Base-by-base conservation (phyloP, 2,113 vertebrate genomes). In the Neopipo cinnamomea region DNA sequence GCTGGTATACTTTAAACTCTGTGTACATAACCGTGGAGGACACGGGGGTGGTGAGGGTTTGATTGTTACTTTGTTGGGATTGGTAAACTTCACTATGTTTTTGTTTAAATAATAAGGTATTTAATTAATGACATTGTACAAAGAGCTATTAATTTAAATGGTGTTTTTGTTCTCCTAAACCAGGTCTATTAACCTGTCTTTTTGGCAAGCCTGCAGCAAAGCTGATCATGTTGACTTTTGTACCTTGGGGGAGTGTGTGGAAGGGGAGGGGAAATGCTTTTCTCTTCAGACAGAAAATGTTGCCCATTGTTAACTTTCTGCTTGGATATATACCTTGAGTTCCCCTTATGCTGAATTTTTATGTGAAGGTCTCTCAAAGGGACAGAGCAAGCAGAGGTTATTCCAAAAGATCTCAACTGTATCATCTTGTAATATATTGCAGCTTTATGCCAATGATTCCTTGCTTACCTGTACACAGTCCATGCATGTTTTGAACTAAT, bases 391-490 rank as follows among this genome's bases (percentile, higher is more conserved):
- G 92, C 95, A 97, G 90, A 95, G 91, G 93, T 97, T 97, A 96
- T 94, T 94, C 94, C 92, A 96, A 97, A 97, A 97, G 91, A 72
- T 97, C 93, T 96, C 97, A 88, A 91, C 47, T 97, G 83, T 97
- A 97, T 97, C 98, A 98, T 97, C 97, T 97, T 98, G 95, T 97
- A 98, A 97, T 97, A 98, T 98, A 98, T 97, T 97, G 98, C 98
- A 98, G 98, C 98, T 98, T 98, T 97, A 98, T 98, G 96, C 97
- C 97, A 98, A 97, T 97, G 97, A 97, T 97, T 96, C 96, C 96
- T 95, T 97, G 97, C 97, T 97, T 96, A 97, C 96, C 95, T 98
- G 97, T 98, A 98, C 72, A 98, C 97, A 97, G 91, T 84, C 96
- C 93, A 94, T 96, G 97, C 98, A 98, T 98, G 98, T 97, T 97